Base-by-base conservation (phyloP, 1,140 invertebrate species). In the Atta colombica region DNA sequence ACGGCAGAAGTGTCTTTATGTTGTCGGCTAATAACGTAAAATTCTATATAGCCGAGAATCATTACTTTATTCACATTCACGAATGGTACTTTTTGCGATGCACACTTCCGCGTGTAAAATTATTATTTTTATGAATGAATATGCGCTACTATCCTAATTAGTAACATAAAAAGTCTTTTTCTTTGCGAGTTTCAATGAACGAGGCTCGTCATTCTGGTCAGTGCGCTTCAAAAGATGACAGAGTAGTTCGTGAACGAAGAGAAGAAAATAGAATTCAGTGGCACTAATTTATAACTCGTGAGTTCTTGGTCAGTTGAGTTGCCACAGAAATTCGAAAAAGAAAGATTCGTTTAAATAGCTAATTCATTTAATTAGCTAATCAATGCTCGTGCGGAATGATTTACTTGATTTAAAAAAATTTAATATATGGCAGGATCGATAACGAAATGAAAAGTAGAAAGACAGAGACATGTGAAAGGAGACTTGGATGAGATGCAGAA, bases 1-100 rank as follows among this genome's bases (percentile, higher is more conserved):
- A 77, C 66, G 58, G 49, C 65, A 45, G 55, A 77, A 66, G 63
- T 86, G 89, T 88, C 71, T 74, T 71, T 74, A 77, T 53, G 35
- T 68, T 63, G 74, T 45, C 71, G 21, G 65, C 49, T 90, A 90
- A 90, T 90, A 87, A 90, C 65, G 77, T 77, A 39, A 87, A 84
- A 89, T 61, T 86, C 21, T 65, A 21, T 74, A 53, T 61, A 45
- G 65, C 18, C 49, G 60, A 65, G 55, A 69, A 39, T 86, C 81
- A 82, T 74, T 53, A 21, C 35, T 6, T 18, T 55, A 69, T 8
- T 31, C 49, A 10, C 28, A 18, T 45, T 51, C 21, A 28, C 7
- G 28, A 31, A 28, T 58, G 16, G 3, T 14, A 31, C 49, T 84
- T 16, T 68, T 7, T n/a, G 12, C n/a, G n/a, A 8, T 31, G 12